Percentiles rank a stretch among this genome's conserved stretches.
Evolutionary conservation across 2,888 invertebrate species (phyloP).

Genomic region (Tipula confusa): DNA sequence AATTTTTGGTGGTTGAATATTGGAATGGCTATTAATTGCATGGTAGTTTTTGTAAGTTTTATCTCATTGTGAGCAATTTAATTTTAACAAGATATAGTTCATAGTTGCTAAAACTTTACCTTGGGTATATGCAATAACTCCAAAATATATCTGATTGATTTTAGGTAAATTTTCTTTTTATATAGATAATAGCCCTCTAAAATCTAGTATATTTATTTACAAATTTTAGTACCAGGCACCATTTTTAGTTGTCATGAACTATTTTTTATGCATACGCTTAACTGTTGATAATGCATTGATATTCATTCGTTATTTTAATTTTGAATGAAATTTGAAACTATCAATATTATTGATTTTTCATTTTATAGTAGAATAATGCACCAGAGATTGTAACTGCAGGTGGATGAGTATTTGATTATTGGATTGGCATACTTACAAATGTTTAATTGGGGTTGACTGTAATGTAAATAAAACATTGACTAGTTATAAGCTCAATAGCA

Average conservation of each 20-base stretch:
- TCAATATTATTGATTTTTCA: neutral
- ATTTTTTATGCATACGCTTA: neutral
- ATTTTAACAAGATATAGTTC: no score
- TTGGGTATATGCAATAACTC: no score
- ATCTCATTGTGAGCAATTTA: no score
- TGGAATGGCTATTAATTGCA: no score
- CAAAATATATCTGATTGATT: no score
- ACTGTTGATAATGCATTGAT: neutral
- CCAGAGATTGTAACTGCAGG: neutral
- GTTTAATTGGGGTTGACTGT: neutral
- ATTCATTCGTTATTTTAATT: neutral
- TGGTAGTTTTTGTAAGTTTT: no score
- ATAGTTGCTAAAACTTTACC: no score
- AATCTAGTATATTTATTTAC: neutral
- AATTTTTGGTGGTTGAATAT: neutral
- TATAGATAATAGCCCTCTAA: neutral
- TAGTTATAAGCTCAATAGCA: no score
- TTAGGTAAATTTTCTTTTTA: no score
- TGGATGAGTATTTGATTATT: neutral
- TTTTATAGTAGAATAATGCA: neutral
- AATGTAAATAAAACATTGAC: no score
- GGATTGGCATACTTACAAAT: neutral
- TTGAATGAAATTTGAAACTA: neutral
- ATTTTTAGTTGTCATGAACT: neutral
- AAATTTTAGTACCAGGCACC: neutral